Base-by-base conservation (phyloP, 2,888 invertebrate genomes). In the Nymphalis c-album region DNA sequence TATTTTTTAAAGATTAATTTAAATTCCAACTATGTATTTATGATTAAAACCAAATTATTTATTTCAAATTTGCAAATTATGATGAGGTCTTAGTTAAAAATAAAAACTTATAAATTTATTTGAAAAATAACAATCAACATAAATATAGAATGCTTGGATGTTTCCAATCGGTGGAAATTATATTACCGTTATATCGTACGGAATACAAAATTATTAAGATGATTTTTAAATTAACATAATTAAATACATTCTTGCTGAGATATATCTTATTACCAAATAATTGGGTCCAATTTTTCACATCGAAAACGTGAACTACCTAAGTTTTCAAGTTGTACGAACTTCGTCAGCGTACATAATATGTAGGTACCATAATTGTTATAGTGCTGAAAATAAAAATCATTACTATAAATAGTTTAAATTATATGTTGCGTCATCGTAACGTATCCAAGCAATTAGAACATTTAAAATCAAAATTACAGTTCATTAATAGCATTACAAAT, bases 81-180 rank as follows among this genome's bases (percentile, higher is more conserved):
- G 10, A 13, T 40, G 10, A 40, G 40, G 40, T 40, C 40, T 40
- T 40, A 13, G 13, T 40, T 40, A 40, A 40, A 40, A 22, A 22
- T 22, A 22, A 40, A 3, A 40, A 40, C 40, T 40, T 4, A 40
- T 60, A n/a, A 50, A 10, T 40, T 63, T 47, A 47, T 47, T 58
- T 58, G 63, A 63, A 58, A 58, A 58, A 63, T 48, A 63, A 58
- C 17, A 58, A n/a, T 48, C 47, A 20, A 48, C 46, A n/a, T 63
- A 47, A 40, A 53, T 53, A 22, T 26, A 55, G 45, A 55, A 47
- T 26, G 10, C 51, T 35, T 6, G 17, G 16, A 26, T 57, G 57
- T 57, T 57, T 57, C 40, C 47, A 60, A 60, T 47, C 60, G 7
- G 26, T 47, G 47, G 60, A 26, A 60, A 46, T 26, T 60, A 47